Evolutionary conservation across 2,888 invertebrate genomes (phyloP).

Genomic region (Melipona bicolor): DNA sequence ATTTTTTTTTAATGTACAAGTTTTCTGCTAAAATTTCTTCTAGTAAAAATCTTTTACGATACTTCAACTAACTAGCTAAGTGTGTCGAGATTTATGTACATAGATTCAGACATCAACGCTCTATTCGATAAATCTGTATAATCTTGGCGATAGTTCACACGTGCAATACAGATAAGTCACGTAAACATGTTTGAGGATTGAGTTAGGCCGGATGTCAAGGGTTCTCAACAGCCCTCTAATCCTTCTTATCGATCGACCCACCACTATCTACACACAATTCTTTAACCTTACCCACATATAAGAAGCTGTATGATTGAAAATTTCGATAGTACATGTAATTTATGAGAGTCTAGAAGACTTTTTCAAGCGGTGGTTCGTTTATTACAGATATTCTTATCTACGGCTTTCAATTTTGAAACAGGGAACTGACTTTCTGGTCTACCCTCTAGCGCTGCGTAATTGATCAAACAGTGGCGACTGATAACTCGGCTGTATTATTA

Average conservation of each 20-base stretch:
- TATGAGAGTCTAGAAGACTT: background rate
- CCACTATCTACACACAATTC: background rate
- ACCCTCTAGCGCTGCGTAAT: background rate
- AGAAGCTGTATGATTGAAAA: constrained; percentile 35
- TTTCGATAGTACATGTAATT: constrained; percentile 1
- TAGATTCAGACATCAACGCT: constrained; percentile 66
- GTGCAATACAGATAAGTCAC: constrained; percentile 65
- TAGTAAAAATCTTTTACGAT: no score
- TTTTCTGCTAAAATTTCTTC: no score
- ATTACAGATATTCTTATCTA: constrained; percentile 24
- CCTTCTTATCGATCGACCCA: constrained; percentile 27
- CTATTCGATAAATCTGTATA: constrained; percentile 68
- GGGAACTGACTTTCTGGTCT: background rate
- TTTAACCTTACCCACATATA: background rate
- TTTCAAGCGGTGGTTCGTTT: background rate
- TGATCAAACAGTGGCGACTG: constrained; percentile 15
- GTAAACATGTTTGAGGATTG: constrained; percentile 64
- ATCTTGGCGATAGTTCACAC: constrained; percentile 76
- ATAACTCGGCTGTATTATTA: constrained; percentile 32
- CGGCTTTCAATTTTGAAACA: constrained; percentile 23
- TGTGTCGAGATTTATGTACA: constrained; percentile 67
- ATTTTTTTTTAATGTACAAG: no score
- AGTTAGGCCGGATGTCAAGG: constrained; percentile 40
- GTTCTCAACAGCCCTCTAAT: constrained; percentile 30
- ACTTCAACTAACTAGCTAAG: background rate